A percentile compares a stretch with the other conserved stretches of the same genome.
Evolutionary conservation across 2,888 invertebrate genomes (phyloP).

Genomic region (Odontomyia ornata): DNA sequence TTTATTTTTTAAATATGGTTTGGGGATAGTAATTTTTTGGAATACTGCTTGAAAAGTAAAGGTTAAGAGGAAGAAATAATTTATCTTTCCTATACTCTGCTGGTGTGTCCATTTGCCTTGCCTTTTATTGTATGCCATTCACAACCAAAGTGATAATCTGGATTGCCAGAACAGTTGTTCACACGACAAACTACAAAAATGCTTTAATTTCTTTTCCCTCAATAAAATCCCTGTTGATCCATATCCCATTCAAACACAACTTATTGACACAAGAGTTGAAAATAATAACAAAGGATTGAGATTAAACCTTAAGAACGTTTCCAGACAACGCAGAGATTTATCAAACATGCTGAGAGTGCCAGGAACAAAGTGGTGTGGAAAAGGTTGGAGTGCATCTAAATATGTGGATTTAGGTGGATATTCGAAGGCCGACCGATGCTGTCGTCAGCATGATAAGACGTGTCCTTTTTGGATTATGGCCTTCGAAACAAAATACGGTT

Average conservation of each 20-base stretch:
- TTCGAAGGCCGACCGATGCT: conserved; percentile 81
- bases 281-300: neutral
- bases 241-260: conserved; percentile 10
- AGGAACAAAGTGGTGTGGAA: conserved; percentile 92
- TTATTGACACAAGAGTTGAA: neutral
- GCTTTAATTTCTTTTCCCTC: neutral
- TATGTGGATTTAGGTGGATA: conserved; percentile 83
- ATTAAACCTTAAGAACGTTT: conserved; percentile 44
- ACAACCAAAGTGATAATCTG: no score
- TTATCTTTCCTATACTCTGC: no score
- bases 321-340: conserved; percentile 65
- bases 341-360: conserved; percentile 77
- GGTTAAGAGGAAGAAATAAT: no score
- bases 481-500: conserved; percentile 80
- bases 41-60: no score
- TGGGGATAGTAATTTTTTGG: no score
- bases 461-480: conserved; percentile 85
- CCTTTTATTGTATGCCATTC: no score
- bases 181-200: neutral
- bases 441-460: conserved; percentile 79
- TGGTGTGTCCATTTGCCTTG: no score
- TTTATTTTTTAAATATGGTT: neutral
- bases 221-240: neutral
- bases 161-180: no score
- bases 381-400: conserved; percentile 78